A percentile compares a stretch with the other conserved stretches of the same genome.
These are phyloP conservation scores for Enteromius trimaculatus DNA, from an alignment of 2,797 vertebrate species.

Conservation along the genomic window DNA sequence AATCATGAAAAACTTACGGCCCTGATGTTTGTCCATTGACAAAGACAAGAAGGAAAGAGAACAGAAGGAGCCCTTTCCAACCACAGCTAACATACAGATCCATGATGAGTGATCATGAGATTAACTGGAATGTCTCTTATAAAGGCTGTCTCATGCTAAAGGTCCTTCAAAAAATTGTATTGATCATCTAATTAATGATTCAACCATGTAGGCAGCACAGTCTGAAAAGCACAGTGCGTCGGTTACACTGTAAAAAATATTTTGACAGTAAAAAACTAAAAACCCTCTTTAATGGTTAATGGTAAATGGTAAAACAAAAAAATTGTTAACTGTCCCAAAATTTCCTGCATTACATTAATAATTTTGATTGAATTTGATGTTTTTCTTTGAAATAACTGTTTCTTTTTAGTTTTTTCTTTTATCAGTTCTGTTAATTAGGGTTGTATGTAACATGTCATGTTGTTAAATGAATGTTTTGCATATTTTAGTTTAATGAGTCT, in stretches of 20 bases:
- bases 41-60: constrained; percentile 23
- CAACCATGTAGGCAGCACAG: background rate
- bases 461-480: too few relatives aligned
- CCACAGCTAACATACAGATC: background rate
- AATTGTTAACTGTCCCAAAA: too few relatives aligned
- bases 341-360: too few relatives aligned
- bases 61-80: constrained; percentile 34
- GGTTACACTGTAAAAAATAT: background rate
- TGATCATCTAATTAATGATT: constrained; percentile 52
- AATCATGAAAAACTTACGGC: constrained; percentile 43
- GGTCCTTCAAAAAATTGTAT: constrained; percentile 14
- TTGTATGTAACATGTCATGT: too few relatives aligned
- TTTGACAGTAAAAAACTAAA: too few relatives aligned
- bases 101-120: constrained; percentile 43
- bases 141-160: background rate
- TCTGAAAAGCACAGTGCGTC: background rate
- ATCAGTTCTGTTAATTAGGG: too few relatives aligned
- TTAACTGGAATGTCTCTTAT: constrained; percentile 24
- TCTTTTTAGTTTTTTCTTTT: too few relatives aligned
- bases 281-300: too few relatives aligned
- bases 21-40: constrained; percentile 38
- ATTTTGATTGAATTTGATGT: too few relatives aligned
- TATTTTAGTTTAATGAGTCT: too few relatives aligned
- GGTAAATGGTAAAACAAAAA: too few relatives aligned
- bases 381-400: too few relatives aligned